Base-by-base conservation (phyloP, 2,113 vertebrate genomes). In the Festucalex cinctus region DNA sequence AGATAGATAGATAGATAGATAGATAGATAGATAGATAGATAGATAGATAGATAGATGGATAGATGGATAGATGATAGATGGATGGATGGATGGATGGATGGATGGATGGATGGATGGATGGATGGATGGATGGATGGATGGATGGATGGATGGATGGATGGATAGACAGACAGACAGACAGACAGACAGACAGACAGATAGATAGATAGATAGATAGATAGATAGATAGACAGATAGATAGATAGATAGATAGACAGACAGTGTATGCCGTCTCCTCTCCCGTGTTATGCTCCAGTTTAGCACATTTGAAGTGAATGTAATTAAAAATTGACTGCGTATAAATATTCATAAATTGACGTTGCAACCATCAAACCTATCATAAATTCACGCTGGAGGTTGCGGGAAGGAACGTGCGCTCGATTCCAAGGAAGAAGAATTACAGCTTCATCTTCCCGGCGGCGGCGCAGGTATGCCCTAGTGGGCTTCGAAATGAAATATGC, bases 401-500 rank as follows among this genome's bases (percentile, higher is more conserved):
- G 22, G 22, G 54, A 70, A n/a, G 61, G 14, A 46, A 10, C 57
- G 64, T n/a, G 72, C 62, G 44, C 68, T 76, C 80, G 63, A 43
- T 14, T 53, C 22, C 35, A 70, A 41, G 12, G 39, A 77, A 83
- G 26, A 71, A 66, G 72, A 74, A 74, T 78, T 70, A 61, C 72
- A 59, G 78, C 73, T 79, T 83, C 73, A 85, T 86, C 78, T 79
- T 66, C 69, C 83, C 83, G 74, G 75, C 70, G n/a, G 10, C 70
- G 83, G 83, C 82, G 75, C 63, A 67, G 75, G 39, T 43, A 73
- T 79, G 76, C 86, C 84, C 74, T 70, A 66, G 81, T 68, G 78
- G 85, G 78, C 64, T 78, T 81, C 70, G 75, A 79, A 87, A 88
- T 85, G 78, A 86, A 88, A 88, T 84, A 76, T 76, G 84, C 78